Base-by-base conservation (phyloP, 2,113 vertebrate genomes). In the Gila orcuttii region DNA sequence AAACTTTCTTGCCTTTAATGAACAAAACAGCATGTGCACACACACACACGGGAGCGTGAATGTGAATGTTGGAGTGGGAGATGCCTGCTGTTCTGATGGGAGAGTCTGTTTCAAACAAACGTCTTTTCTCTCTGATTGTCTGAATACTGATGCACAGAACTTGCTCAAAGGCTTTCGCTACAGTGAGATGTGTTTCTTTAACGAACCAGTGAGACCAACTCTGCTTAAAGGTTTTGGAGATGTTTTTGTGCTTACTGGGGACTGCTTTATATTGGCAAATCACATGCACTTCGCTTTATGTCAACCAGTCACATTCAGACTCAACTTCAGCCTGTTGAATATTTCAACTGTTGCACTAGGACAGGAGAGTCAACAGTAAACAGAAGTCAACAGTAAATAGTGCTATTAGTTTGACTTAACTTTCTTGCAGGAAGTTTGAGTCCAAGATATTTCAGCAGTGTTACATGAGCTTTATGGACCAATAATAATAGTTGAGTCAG, bases 81-180 rank as follows among this genome's bases (percentile, higher is more conserved):
- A 88, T 47, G 45, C 50, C 55, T 57, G 45, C 47, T 73, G 79
- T 73, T 57, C 39, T 80, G 36, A 57, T 33, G 64, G 25, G 36
- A 86, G 76, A 86, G 83, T 11, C 39, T 76, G 83, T 59, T 64
- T 71, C 57, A 76, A 86, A 85, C 64, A 73, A 2, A 36, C 64
- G 73, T 52, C 52, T 82, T 83, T 42, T 82, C 77, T 50, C 39
- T 50, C 64, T 74, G 84, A 76, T 86, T 88, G 79, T 50, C 64
- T 74, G 84, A 76, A 88, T 86, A 83, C 79, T 50, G 82, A 88
- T 83, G 62, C 21, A 28, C 42, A 55, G 7, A 55, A 55, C 75
- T 21, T n/a, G 21, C 68, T 71, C 36, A 42, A 42, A 71, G 21
- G 36, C 36, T 21, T 39, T 42, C 4, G 9, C 19, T 23, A 71